A percentile compares a stretch with the other conserved stretches of the same genome.
Conservation (phyloP, 2,888 invertebrate species). For the Tanytarsus gracilentus region DNA sequence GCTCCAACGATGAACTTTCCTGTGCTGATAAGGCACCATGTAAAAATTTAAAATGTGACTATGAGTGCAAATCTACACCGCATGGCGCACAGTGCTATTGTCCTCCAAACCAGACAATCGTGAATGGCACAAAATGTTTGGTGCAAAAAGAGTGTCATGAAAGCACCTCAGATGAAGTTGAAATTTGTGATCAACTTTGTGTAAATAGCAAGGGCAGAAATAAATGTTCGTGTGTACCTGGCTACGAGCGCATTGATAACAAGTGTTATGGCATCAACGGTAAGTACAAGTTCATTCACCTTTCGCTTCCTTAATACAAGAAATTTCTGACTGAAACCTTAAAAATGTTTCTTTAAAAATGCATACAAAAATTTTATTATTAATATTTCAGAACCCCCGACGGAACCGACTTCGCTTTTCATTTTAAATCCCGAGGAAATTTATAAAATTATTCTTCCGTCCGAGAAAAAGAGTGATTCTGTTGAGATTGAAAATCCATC, state of each 20-base stretch:
- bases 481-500: constrained; percentile 52
- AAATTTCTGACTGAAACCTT: not conserved
- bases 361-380: not conserved
- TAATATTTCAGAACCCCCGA: not conserved
- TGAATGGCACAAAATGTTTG: constrained; percentile 51
- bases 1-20: constrained; percentile 41
- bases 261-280: constrained; percentile 63
- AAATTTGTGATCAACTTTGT: constrained; percentile 66
- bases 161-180: constrained; percentile 44
- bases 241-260: constrained; percentile 53
- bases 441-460: constrained; percentile 5
- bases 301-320: not conserved
- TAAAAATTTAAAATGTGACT: constrained; percentile 49
- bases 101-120: constrained; percentile 52
- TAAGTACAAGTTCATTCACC: constrained; percentile 38
- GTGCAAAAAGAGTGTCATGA: not conserved
- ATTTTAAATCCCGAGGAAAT: constrained; percentile 14
- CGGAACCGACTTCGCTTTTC: not conserved
- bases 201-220: constrained; percentile 57
- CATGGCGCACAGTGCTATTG: constrained; percentile 69
- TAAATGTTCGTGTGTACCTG: constrained; percentile 62
- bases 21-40: constrained; percentile 45
- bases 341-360: not conserved
- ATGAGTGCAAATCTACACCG: constrained; percentile 61
- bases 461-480: constrained; percentile 35